Base-by-base conservation (phyloP, 2,888 invertebrate species). In the Drosophila emarginata region DNA sequence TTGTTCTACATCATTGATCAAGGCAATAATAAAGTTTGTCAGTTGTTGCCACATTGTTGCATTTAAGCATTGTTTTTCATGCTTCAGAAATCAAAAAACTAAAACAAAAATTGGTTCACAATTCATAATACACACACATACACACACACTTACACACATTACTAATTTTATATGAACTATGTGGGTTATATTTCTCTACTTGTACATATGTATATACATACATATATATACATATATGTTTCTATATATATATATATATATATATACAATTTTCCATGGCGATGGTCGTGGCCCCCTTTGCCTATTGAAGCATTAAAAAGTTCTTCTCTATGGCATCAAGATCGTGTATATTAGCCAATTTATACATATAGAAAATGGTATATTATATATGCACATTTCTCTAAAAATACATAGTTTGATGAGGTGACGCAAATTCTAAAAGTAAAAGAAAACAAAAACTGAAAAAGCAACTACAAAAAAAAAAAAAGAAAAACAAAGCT, bases 281-380 rank as follows among this genome's bases (percentile, higher is more conserved):
- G 36, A 23, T 39, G 23, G 59, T 26, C 51, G 28, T 61, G 53
- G 39, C 32, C 53, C 53, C 21, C 45, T 53, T 39, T 45, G 60
- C 36, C 52, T 51, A 39, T 64, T 57, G 57, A 50, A 61, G 68
- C 68, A 67, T 67, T 68, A 67, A 52, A 66, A 67, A 67, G 64
- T 32, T 14, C n/a, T 32, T 26, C 21, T 21, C 15, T 32, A 37
- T 15, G 21, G 12, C 37, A 52, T 39, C 11, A n/a, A 40, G 15
- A 39, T 28, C 45, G 37, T 36, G 28, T 37, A 50, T 28, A 59
- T 45, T 18, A 45, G 28, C 62, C 18, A 28, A 36, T 57, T 57
- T 57, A n/a, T n/a, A 50, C 50, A 51, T 23, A 37, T 37, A 56
- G 56, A 18, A 45, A 26, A 40, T 45, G 12, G 2, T 40, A 45